Base-by-base conservation (phyloP, 2,113 vertebrate genomes). In the Buteo buteo region DNA sequence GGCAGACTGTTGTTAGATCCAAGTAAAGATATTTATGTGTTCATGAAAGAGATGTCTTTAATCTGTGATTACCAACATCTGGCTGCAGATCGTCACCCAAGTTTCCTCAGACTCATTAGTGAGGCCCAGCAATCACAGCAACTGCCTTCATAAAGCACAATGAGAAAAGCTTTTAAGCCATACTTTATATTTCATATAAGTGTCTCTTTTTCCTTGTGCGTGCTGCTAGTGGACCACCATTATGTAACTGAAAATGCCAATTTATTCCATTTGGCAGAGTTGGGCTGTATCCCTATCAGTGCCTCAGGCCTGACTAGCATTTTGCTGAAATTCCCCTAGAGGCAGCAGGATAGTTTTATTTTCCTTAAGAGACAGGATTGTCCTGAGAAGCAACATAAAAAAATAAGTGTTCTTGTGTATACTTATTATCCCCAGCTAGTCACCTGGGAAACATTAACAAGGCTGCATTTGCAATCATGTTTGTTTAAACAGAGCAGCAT, bases 41-140 rank as follows among this genome's bases (percentile, higher is more conserved):
- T 84, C 17, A 25, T 14, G 32, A 77, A 47, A 79, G 31, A 74
- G 92, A 94, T n/a, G 10, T 96, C 71, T 97, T 97, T 98, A 98
- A 98, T 92, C 97, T 94, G 86, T 95, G 98, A 98, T 98, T 98
- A 98, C 88, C 42, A 57, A 67, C 40, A 86, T 90, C 96, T 94
- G 97, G 92, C 97, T 34, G 82, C 84, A 95, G 97, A 96, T 88
- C 93, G 95, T 96, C 97, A 97, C 36, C 87, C 25, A 74, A 96
- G 96, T 98, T 98, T 98, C 94, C 96, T 94, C 94, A 95, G 92
- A 67, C 71, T 98, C 87, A 74, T 44, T 50, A 77, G 44, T 54
- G 38, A 96, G 91, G 82, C 80, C 47, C 58, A 64, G 44, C 38
- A 71, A 66, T 66, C 88, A 73, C 76, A 96, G 69, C 76, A 78